Evolutionary conservation across 2,113 vertebrate genomes (phyloP), one percentile per base, ranked within the genome.

Genomic region (Euleptes europaea): DNA sequence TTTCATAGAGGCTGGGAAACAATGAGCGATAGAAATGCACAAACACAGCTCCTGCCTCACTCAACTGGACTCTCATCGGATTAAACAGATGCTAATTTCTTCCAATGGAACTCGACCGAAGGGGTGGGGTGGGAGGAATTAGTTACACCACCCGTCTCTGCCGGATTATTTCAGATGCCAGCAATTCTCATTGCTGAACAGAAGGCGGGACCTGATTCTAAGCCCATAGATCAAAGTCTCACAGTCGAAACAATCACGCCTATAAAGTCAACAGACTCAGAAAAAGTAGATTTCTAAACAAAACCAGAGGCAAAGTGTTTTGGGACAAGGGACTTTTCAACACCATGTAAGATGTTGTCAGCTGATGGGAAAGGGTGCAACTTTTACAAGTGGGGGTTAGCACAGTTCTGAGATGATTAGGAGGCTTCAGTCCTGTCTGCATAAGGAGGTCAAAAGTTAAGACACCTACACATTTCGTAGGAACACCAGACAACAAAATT

Each of bases 151-250:
- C 13, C 21, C 15, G 0, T 3, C 38, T 66, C 13, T 33, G 57
- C 7, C 4, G 78, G 65, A 65, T 80, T 47, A 60, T 19, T 85
- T 3, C 81, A 78, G 69, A 33, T 9, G 3, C 79, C 72, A 85
- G 87, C 88, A 92, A 40, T 67, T 90, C 81, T 85, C 17, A 23
- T 1, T 60, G n/a, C 54, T 49, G 13, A 23, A 60, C 84, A 21
- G 40, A 85, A 85, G 75, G 90, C 44, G 85, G 88, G 84, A 35
- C 84, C 66, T 77, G 28, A 82, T 26, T 21, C 70, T 0, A 71
- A 26, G 19, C 14, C 77, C 84, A 42, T 0, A 11, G 31, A 49
- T 14, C 83, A 60, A 78, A 71, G 33, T 49, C 70, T 86, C 74
- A 31, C 44, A 35, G 66, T 33, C 1, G 40, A 17, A 87, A 84